Evolutionary conservation across 2,888 invertebrate genomes (phyloP).

Genomic region (Ametastegia equiseti): DNA sequence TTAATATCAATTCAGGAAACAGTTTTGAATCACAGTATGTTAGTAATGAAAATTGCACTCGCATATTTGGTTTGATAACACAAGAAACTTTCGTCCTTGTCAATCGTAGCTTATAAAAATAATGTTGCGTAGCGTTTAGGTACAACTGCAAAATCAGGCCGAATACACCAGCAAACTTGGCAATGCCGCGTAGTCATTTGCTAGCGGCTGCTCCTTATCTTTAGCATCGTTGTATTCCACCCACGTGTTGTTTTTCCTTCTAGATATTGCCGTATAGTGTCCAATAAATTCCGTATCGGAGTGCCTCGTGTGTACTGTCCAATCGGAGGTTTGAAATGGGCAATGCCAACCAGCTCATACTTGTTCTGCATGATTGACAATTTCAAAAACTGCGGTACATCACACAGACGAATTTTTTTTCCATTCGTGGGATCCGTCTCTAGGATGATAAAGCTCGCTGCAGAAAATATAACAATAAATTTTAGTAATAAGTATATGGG

Average conservation of each 20-base stretch:
- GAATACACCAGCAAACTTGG: neutral
- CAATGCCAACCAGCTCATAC: neutral
- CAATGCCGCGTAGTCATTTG: neutral
- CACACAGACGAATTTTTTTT: neutral
- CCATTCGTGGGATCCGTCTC: neutral
- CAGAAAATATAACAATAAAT: neutral
- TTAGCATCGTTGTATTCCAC: neutral
- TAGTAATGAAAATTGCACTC: no score
- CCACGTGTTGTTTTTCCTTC: neutral
- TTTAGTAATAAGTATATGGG: no score
- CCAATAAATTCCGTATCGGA: neutral
- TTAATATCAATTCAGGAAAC: neutral
- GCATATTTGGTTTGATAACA: neutral
- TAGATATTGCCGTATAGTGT: neutral
- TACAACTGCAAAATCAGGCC: no score
- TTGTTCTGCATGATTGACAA: neutral
- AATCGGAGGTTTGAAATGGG: neutral
- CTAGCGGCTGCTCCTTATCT: neutral
- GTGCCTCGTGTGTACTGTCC: neutral
- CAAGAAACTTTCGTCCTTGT: no score
- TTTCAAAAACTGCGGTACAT: neutral
- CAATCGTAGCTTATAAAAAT: no score
- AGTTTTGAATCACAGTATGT: neutral
- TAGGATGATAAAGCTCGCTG: neutral
- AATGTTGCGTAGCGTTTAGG: no score